These are phyloP conservation scores for Drosophila trichaetosa DNA, from an alignment of 2,888 invertebrate species.

Conservation along the genomic window DNA sequence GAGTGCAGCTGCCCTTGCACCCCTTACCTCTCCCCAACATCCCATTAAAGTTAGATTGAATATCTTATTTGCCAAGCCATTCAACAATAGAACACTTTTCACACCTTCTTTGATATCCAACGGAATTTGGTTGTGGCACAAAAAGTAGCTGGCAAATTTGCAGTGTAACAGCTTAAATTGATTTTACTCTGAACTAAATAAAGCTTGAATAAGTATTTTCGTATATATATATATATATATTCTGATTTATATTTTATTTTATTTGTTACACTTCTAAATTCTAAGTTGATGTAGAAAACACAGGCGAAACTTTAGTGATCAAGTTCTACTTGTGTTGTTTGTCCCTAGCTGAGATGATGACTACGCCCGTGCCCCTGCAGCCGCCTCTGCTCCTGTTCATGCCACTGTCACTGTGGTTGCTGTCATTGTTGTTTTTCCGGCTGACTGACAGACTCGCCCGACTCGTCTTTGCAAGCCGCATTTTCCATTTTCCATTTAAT, in stretches of 20 bases:
- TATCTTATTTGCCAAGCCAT: background rate
- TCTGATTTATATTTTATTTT: background rate
- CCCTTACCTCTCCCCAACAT: background rate
- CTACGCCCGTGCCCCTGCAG: background rate
- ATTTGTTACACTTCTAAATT: background rate
- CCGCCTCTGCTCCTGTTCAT: background rate
- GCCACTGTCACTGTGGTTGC: conserved; percentile 10
- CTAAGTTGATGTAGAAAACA: background rate
- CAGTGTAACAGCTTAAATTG: background rate
- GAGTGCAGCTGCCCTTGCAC: background rate
- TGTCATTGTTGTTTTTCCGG: conserved; percentile 52
- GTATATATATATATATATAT: background rate
- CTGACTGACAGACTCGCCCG: conserved; percentile 22
- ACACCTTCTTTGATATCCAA: background rate
- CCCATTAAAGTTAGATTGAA: background rate
- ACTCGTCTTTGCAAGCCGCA: conserved; percentile 24
- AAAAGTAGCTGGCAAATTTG: background rate
- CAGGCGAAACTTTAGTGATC: background rate
- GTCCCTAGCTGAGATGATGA: background rate
- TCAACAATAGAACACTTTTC: background rate
- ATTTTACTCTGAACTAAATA: background rate
- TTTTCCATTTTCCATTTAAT: conserved; percentile 69
- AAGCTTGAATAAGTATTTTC: background rate
- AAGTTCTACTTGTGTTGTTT: conserved; percentile 8
- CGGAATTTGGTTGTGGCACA: background rate